Evolutionary conservation across 2,888 invertebrate genomes (phyloP).

Genomic region (Harpagoxenus sublaevis): DNA sequence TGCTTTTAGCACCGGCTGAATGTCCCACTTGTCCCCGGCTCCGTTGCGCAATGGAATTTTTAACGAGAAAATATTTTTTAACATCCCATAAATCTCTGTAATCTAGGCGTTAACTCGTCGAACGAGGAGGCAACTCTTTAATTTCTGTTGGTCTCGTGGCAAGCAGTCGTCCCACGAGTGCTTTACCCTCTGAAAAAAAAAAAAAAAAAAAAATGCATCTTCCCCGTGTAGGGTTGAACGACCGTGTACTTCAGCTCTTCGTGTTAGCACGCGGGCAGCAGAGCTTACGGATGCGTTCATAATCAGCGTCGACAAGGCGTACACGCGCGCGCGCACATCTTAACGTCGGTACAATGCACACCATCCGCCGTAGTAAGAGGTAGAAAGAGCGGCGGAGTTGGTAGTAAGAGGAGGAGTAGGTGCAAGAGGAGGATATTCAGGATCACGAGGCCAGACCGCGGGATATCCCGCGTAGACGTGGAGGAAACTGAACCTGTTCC

Average conservation of each 20-base stretch:
- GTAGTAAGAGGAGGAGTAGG: conserved; percentile 42
- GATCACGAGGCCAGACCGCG: conserved; percentile 68
- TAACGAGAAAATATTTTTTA: background rate
- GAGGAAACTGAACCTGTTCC: conserved; percentile 73
- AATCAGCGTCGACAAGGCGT: conserved; percentile 80
- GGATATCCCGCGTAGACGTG: conserved; percentile 59
- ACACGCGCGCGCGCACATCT: conserved; percentile 77
- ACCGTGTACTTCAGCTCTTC: conserved; percentile 68
- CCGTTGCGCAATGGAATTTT: background rate
- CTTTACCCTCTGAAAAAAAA: conserved; percentile 44
- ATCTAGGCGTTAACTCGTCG: too few species aligned
- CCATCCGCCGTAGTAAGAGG: conserved; percentile 40
- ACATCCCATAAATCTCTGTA: background rate
- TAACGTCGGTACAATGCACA: conserved; percentile 72
- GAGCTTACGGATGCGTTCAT: conserved; percentile 80
- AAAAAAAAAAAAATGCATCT: conserved; percentile 55
- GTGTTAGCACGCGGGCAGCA: conserved; percentile 69
- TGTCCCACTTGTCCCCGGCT: background rate
- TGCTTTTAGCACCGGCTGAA: background rate
- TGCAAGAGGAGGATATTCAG: conserved; percentile 67
- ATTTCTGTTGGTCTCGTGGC: background rate
- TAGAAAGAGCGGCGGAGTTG: conserved; percentile 44
- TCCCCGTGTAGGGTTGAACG: conserved; percentile 74
- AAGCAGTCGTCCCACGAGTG: conserved; percentile 5
- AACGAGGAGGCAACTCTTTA: background rate